Percentiles rank a stretch among this genome's conserved stretches.
phyloP scores from a whole-genome alignment of 2,113 vertebrate genomes.

The Peromyscus maniculatus region DNA sequence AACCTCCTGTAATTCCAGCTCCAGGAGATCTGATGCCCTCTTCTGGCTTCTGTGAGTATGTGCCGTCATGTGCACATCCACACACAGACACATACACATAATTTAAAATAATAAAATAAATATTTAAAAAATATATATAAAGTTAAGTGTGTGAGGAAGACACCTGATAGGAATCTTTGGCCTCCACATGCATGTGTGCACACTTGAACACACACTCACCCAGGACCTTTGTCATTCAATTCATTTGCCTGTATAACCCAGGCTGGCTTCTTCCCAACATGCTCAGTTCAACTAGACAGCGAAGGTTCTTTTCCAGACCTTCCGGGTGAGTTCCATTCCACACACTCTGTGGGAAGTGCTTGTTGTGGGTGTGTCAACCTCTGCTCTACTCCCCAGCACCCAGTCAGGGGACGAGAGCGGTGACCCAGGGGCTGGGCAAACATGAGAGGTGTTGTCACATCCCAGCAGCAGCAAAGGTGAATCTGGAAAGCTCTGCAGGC shows the following conservation, averaged over 20 bases:
- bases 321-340: not conserved
- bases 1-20: too few species aligned
- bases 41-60: not conserved
- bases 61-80: not conserved
- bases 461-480: not conserved
- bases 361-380: not conserved
- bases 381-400: not conserved
- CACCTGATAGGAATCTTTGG: not conserved
- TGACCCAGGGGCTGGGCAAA: not conserved
- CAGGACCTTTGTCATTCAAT: not conserved
- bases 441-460: not conserved
- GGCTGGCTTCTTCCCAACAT: not conserved
- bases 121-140: not conserved
- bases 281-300: not conserved
- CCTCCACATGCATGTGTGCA: not conserved
- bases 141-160: not conserved
- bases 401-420: fast-evolving
- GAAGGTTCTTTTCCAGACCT: not conserved
- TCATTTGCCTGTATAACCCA: not conserved
- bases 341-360: too few species aligned
- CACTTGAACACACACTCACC: not conserved
- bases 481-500: not conserved
- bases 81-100: not conserved
- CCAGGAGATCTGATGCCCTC: not conserved
- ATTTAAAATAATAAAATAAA: not conserved